Percentiles rank a stretch among this genome's conserved stretches.
phyloP scores from a whole-genome alignment of 2,797 vertebrate genomes.

The Sylvia borin region DNA sequence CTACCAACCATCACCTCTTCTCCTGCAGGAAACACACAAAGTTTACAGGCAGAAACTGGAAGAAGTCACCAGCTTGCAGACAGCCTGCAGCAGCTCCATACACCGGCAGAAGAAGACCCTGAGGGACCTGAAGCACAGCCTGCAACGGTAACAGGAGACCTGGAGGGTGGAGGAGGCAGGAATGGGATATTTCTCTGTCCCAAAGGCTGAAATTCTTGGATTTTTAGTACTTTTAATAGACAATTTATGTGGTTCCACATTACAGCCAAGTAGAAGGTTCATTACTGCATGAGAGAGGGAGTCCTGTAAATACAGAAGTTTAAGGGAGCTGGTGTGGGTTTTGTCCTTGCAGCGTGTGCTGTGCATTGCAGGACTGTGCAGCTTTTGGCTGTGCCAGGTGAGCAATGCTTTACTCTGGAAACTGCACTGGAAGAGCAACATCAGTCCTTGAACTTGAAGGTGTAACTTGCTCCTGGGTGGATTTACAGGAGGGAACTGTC shows the following conservation, averaged over 20 bases:
- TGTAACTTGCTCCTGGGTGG: background rate
- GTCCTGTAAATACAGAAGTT: background rate
- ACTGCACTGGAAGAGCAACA: background rate
- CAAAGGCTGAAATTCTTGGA: background rate
- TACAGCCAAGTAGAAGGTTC: background rate
- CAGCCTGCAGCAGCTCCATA: slow-evolving; percentile 86
- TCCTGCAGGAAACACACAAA: slow-evolving; percentile 91
- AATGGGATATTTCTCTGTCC: background rate
- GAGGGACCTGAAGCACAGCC: slow-evolving; percentile 80
- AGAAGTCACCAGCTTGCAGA: slow-evolving; percentile 89
- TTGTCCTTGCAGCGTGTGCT: background rate
- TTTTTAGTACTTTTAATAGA: background rate
- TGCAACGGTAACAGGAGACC: slow-evolving; percentile 79
- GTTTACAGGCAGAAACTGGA: slow-evolving; percentile 94
- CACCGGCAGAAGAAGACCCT: slow-evolving; percentile 88
- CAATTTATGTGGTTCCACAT: background rate
- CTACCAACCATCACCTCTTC: background rate
- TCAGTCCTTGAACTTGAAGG: background rate
- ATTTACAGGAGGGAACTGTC: background rate
- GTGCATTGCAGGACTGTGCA: rapidly evolving
- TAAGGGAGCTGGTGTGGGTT: background rate
- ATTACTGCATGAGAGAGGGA: background rate
- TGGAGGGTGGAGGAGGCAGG: background rate
- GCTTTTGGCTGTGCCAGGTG: background rate
- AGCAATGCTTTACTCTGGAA: background rate